These are phyloP conservation scores for Pyxicephalus adspersus DNA, from an alignment of 2,113 vertebrate genomes.

Conservation along the genomic window DNA sequence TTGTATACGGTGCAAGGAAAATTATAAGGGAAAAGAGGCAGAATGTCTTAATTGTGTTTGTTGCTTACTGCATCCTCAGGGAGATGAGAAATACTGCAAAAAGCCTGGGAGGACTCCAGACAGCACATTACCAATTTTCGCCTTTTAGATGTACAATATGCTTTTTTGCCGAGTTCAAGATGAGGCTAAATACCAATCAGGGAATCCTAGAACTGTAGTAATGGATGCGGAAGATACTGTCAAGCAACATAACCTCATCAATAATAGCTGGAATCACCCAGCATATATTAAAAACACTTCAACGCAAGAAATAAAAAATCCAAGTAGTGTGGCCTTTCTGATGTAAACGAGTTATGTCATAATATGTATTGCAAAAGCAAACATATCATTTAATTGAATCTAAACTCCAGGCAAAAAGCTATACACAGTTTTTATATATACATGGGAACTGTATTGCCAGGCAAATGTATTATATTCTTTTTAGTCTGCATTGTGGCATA, in stretches of 20 bases:
- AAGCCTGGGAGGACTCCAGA: background rate
- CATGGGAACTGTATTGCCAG: no score
- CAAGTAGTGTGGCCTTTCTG: background rate
- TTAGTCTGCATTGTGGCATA: no score
- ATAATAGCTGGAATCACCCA: constrained; percentile 9
- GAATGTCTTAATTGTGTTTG: background rate
- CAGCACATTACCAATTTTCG: constrained; percentile 33
- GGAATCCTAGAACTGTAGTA: constrained; percentile 36
- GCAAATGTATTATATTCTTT: no score
- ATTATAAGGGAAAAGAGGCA: background rate
- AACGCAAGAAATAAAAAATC: background rate
- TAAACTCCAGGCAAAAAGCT: no score
- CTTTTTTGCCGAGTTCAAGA: constrained; percentile 43
- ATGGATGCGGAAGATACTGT: constrained; percentile 48
- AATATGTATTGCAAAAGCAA: no score
- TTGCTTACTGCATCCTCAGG: background rate
- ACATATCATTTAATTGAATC: no score
- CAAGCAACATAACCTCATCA: constrained; percentile 3
- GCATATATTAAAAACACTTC: constrained; percentile 1
- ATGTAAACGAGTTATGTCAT: background rate
- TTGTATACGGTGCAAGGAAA: background rate
- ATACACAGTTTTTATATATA: no score
- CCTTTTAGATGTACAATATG: constrained; percentile 33
- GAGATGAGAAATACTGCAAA: constrained; percentile 7
- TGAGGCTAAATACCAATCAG: constrained; percentile 52